Evolutionary conservation across 2,113 vertebrate species (phyloP), one percentile per base, ranked within the genome.

Genomic region (Beaufortia kweichowensis): DNA sequence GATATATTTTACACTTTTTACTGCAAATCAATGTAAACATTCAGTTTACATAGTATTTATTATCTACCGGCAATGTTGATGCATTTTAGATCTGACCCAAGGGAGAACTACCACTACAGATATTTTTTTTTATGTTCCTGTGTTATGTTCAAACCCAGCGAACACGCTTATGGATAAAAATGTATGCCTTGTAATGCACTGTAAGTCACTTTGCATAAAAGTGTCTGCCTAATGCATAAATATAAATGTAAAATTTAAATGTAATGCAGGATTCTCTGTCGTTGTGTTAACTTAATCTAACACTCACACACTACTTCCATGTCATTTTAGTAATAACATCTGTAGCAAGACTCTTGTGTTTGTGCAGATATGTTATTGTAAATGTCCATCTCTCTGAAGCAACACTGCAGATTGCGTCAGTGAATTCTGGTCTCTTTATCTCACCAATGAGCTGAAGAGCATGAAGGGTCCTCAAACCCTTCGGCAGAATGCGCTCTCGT

Each of bases 391-490:
- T 69, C n/a, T 23, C 28, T 3, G 48, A 53, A 61, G 35, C 69
- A 35, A 31, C 61, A 28, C 3, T 21, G 9, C 53, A 10, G 33
- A 23, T n/a, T 33, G 21, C 50, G n/a, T 46, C 15, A 59, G 24
- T 59, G 56, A 28, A 59, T 59, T 26, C 19, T 9, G 5, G 19
- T 53, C 48, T 53, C n/a, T 50, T 50, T 53, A n/a, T 53, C 48
- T 53, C n/a, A 2, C 48, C n/a, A n/a, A 21, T 53, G 48, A 21
- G 19, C 39, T 61, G 70, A 73, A 43, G 70, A 61, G 56, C 24
- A 61, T 48, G 19, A 73, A 73, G 56, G 70, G 70, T 73, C 24
- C 35, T 60, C 39, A 31, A 60, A 43, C 31, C 60, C 23, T 33
- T 59, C 39, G 24, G 41, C 39, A 29, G 70, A 61, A 61, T 46